Evolutionary conservation across 2,113 vertebrate species (phyloP), one percentile per base, ranked within the genome.

Genomic region (Chlamydotis undulata): DNA sequence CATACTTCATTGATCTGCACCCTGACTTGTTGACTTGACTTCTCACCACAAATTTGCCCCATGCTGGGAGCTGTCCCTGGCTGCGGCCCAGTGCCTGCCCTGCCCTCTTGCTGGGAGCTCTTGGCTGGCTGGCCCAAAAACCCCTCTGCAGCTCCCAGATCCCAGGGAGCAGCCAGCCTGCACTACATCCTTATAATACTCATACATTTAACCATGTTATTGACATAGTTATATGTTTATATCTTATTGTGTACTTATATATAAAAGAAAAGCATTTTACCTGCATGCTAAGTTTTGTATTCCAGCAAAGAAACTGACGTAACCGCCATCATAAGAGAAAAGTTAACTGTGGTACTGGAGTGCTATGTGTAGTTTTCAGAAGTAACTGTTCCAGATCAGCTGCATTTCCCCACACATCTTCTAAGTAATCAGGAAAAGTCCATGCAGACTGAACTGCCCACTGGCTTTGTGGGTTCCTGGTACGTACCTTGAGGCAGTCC

Each of bases 1-100:
- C 2, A 1, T 4, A 8, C 28, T 45, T 37, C 59, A 39, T 0
- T 63, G 31, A 22, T 50, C 15, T 50, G 19, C 19, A 55, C 7
- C 8, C 69, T 53, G 23, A 41, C 6, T 10, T 19, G 7, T 15
- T 5, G 7, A 3, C 22, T 53, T 53, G 26, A 37, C 14, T 87
- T 81, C 26, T 59, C 7, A 39, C 8, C 5, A 29, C 15, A 61
- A n/a, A 61, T 17, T 4, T 52, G 29, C 2, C 18, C 41, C 7
- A 4, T 35, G 5, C 5, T 70, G 14, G 29, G 26, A 69, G 19
- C 4, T 43, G 23, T 5, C n/a, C 3, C 8, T 0, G 0, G 37
- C 17, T 71, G 14, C 13, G 8, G 17, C 7, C 15, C 9, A 17
- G 19, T 3, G 2, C 29, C 29, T 67, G 37, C 8, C 28, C 16